Evolutionary conservation across 2,113 vertebrate genomes (phyloP).

Genomic region (Jaculus jaculus): DNA sequence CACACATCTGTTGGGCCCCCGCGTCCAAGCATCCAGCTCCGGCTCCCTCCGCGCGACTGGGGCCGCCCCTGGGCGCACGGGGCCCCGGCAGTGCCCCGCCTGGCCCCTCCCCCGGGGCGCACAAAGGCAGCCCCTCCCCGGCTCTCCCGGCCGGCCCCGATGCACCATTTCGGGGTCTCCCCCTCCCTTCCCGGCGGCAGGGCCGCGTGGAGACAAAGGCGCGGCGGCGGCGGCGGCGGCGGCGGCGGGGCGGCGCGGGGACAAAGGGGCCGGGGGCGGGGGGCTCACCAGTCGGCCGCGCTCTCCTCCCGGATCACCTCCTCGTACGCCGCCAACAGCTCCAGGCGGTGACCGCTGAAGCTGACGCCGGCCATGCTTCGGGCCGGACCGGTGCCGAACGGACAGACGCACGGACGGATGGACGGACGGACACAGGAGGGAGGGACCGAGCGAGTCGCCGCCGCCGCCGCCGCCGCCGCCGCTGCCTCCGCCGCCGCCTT

Average conservation of each 20-base stretch:
- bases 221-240: conserved; percentile 35
- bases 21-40: not conserved
- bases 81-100: conserved; percentile 36
- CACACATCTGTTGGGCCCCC: conserved; percentile 10
- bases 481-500: conserved; percentile 71
- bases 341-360: conserved; percentile 86
- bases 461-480: conserved; percentile 59
- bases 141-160: conserved; percentile 27
- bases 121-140: conserved; percentile 75
- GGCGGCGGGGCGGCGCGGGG: conserved; percentile 8
- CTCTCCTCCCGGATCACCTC: conserved; percentile 87
- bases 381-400: conserved; percentile 73
- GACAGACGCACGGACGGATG: conserved; percentile 63
- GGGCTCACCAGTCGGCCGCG: conserved; percentile 86
- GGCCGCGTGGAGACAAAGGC: conserved; percentile 65
- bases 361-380: conserved; percentile 85
- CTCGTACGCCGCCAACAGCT: conserved; percentile 87
- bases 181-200: conserved; percentile 37
- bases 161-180: conserved; percentile 72
- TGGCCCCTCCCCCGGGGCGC: conserved; percentile 71
- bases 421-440: conserved; percentile 44
- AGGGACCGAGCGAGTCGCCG: conserved; percentile 37
- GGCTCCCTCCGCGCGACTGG: not conserved
- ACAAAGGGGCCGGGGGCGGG: conserved; percentile 64
- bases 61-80: conserved; percentile 26